These are phyloP conservation scores for Pagetopsis macropterus DNA, from an alignment of 2,797 vertebrate genomes.

Conservation along the genomic window DNA sequence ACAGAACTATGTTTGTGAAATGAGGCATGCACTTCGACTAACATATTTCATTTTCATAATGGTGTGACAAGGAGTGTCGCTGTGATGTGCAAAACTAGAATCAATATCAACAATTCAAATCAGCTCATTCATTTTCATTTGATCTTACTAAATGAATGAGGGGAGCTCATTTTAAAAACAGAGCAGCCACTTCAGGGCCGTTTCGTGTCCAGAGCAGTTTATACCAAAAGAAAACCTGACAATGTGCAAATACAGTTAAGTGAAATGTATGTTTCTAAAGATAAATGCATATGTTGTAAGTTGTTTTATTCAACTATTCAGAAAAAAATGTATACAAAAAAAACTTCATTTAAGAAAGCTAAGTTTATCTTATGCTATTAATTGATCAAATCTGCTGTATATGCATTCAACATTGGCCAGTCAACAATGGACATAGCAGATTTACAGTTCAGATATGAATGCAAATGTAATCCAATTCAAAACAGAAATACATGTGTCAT, in stretches of 20 bases:
- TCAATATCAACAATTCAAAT: slow-evolving; percentile 1
- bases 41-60: neutral
- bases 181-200: neutral
- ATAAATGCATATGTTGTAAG: no score
- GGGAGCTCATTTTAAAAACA: slow-evolving; percentile 14
- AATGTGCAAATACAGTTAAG: neutral
- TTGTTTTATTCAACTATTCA: no score
- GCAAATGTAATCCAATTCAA: neutral
- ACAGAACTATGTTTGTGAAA: slow-evolving; percentile 11
- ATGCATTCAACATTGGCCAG: neutral
- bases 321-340: neutral
- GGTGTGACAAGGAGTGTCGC: neutral
- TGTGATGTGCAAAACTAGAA: neutral
- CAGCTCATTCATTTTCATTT: slow-evolving; percentile 27
- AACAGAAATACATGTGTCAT: neutral
- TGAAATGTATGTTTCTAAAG: neutral
- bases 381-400: neutral
- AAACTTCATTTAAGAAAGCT: neutral
- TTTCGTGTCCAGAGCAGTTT: neutral
- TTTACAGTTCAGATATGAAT: neutral
- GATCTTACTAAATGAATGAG: slow-evolving; percentile 12
- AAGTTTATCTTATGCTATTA: neutral
- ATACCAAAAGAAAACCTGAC: neutral
- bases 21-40: neutral
- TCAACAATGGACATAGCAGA: neutral